phyloP scores from a whole-genome alignment of 2,113 vertebrate species.

The Micronycteris hirsuta region DNA sequence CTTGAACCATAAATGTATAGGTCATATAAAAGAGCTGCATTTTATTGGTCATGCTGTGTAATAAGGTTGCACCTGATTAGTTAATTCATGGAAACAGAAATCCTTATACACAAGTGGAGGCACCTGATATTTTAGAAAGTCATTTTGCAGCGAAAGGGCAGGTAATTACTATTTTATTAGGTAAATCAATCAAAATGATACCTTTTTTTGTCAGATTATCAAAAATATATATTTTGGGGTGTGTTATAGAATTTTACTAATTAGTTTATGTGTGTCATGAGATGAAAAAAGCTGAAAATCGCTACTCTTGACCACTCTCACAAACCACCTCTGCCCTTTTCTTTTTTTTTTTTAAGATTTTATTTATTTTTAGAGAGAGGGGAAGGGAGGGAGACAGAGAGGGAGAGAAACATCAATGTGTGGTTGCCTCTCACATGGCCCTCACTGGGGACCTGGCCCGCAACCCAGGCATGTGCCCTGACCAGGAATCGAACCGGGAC shows the following conservation, averaged over 20 bases:
- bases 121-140: not conserved
- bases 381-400: too few species aligned
- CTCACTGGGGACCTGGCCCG: too few species aligned
- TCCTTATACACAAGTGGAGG: not conserved
- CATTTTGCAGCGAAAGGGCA: not conserved
- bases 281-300: not conserved
- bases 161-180: not conserved
- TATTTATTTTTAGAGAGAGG: too few species aligned
- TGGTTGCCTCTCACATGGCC: too few species aligned
- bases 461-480: too few species aligned
- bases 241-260: not conserved
- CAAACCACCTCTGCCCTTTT: not conserved
- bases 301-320: not conserved
- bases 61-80: not conserved
- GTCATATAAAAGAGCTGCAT: not conserved
- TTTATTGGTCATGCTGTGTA: not conserved
- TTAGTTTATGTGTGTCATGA: not conserved
- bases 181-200: not conserved
- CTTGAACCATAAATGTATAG: not conserved
- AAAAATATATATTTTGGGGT: not conserved
- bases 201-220: not conserved
- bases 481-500: too few species aligned
- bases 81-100: not conserved
- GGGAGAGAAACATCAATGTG: too few species aligned
- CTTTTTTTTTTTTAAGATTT: too few species aligned